Conservation (phyloP, 2,888 invertebrate species). For the Graphium colonna region DNA sequence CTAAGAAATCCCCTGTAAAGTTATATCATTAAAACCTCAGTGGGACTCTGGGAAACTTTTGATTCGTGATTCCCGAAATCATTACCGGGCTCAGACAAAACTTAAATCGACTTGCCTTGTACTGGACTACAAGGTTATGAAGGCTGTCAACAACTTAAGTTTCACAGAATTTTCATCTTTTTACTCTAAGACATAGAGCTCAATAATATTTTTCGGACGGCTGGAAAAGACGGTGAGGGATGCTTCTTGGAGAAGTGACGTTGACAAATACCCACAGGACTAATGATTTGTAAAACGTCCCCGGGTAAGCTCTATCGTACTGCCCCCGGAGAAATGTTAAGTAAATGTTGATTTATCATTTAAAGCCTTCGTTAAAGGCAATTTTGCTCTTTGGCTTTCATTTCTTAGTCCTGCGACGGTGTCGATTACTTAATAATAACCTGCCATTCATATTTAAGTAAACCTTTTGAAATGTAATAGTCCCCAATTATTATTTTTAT, state of each 20-base stretch:
- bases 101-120: conserved; percentile 60
- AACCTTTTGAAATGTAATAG: too few relatives aligned
- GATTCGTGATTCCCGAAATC: conserved; percentile 54
- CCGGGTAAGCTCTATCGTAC: conserved; percentile 17
- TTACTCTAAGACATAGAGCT: conserved; percentile 19
- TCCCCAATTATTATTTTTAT: too few relatives aligned
- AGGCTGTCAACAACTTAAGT: conserved; percentile 18
- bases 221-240: background rate
- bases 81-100: conserved; percentile 49
- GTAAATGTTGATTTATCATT: conserved; percentile 21
- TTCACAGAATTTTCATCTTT: conserved; percentile 14
- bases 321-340: conserved; percentile 17
- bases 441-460: too few relatives aligned
- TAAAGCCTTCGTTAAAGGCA: background rate
- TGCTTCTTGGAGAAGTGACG: conserved; percentile 30
- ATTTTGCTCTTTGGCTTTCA: background rate
- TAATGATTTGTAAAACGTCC: conserved; percentile 34
- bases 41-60: conserved; percentile 34
- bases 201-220: conserved; percentile 1
- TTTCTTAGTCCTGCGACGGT: too few relatives aligned
- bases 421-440: too few relatives aligned
- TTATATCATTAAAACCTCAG: conserved; percentile 34
- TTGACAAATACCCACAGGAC: conserved; percentile 35
- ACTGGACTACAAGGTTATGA: conserved; percentile 34
- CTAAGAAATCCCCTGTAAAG: conserved; percentile 14